Conservation (phyloP, 2,113 vertebrate species). For the Anser brachyrhynchus region DNA sequence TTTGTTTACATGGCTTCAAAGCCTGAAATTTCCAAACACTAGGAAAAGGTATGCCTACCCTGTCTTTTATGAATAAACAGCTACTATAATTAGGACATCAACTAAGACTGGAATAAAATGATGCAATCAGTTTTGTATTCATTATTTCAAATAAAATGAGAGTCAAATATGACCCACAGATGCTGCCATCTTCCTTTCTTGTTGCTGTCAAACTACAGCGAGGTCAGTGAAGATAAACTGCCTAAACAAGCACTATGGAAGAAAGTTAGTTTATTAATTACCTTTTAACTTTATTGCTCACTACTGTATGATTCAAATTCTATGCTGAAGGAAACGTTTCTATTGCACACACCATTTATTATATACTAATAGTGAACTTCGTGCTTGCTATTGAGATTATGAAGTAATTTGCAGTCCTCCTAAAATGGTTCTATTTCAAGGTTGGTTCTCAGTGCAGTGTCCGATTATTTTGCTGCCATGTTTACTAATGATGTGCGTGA, state of each 20-base stretch:
- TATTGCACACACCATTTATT: neutral
- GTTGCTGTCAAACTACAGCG: neutral
- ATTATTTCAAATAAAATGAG: neutral
- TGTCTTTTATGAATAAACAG: neutral
- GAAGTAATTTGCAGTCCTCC: neutral
- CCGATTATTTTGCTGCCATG: constrained; percentile 98
- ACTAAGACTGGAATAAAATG: neutral
- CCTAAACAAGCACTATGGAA: neutral
- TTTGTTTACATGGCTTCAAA: neutral
- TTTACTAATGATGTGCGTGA: constrained; percentile 95
- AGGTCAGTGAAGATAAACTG: neutral
- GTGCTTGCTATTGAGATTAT: neutral
- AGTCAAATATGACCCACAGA: neutral
- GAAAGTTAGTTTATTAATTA: neutral
- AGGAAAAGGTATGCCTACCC: neutral
- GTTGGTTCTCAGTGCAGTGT: constrained; percentile 92
- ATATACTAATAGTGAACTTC: neutral
- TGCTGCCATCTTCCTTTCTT: neutral
- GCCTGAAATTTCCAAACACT: neutral
- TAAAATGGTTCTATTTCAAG: constrained; percentile 72
- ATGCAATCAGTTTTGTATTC: fast-evolving
- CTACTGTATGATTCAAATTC: neutral
- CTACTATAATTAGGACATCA: neutral
- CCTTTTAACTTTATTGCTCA: neutral
- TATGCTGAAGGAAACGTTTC: neutral